These are phyloP conservation scores for Drosophila prosaltans DNA, from an alignment of 1,140 invertebrate genomes.

Conservation along the genomic window DNA sequence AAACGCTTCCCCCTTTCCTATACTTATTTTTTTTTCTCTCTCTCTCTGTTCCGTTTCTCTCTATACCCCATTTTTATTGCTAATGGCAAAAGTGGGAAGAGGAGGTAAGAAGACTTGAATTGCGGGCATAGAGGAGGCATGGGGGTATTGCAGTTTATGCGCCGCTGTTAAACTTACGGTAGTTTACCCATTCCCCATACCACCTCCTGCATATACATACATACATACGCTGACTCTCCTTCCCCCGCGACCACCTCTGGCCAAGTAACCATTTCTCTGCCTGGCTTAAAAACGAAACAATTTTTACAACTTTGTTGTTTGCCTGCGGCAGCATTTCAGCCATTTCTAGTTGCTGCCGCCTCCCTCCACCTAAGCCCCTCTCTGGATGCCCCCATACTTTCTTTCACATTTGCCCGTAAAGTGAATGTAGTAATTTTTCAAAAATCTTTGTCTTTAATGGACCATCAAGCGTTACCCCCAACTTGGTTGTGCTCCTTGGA, in stretches of 20 bases:
- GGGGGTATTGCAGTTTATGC: conserved; percentile 70
- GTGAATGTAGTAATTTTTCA: conserved; percentile 78
- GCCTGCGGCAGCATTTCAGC: conserved; percentile 60
- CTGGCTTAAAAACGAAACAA: conserved; percentile 78
- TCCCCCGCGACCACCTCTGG: not conserved
- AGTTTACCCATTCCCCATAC: conserved; percentile 52
- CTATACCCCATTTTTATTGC: conserved; percentile 68
- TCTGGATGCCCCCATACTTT: not conserved
- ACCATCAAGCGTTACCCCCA: conserved; percentile 69
- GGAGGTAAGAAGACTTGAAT: not conserved
- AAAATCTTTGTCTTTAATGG: conserved; percentile 83
- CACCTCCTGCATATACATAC: too few species aligned
- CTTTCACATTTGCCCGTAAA: conserved; percentile 40
- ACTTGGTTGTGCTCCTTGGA: conserved; percentile 50
- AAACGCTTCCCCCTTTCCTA: not conserved
- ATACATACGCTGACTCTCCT: not conserved
- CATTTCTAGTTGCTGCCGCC: conserved; percentile 63
- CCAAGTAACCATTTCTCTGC: conserved; percentile 5
- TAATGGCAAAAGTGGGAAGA: conserved; percentile 53
- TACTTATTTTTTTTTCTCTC: not conserved
- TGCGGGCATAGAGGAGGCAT: conserved; percentile 23
- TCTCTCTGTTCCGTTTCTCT: not conserved
- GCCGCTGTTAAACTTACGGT: conserved; percentile 75
- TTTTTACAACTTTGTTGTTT: conserved; percentile 83
- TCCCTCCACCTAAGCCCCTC: not conserved